phyloP scores from a whole-genome alignment of 2,888 invertebrate genomes.

The Cheiracanthium punctorium region DNA sequence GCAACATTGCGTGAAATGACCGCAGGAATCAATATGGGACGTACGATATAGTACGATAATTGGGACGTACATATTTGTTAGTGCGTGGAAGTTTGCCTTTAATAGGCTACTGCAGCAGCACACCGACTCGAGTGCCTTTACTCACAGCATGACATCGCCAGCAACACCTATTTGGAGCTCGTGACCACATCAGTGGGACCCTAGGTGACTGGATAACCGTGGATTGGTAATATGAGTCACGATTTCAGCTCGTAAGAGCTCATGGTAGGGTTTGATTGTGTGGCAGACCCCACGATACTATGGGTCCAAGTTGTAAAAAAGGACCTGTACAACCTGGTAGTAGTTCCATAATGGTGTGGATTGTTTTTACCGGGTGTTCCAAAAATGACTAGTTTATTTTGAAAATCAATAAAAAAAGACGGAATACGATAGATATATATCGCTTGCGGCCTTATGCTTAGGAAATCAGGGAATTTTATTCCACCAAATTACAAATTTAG shows the following conservation, averaged over 20 bases:
- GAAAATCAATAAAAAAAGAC: too few species aligned
- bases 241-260: background rate
- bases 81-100: background rate
- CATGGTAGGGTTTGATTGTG: background rate
- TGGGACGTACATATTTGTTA: background rate
- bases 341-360: background rate
- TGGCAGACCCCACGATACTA: background rate
- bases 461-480: too few species aligned
- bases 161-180: background rate
- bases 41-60: too few species aligned
- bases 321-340: background rate
- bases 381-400: too few species aligned
- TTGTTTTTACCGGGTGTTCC: too few species aligned
- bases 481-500: too few species aligned
- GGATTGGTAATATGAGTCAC: too few species aligned
- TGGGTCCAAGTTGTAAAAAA: too few species aligned
- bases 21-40: background rate
- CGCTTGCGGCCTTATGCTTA: too few species aligned
- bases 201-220: background rate
- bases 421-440: too few species aligned
- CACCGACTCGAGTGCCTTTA: background rate
- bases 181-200: background rate
- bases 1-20: slow-evolving; percentile 18
- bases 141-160: background rate
- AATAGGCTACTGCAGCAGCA: background rate